Evolutionary conservation across 2,113 vertebrate species (phyloP).

Genomic region (Elgaria multicarinata): DNA sequence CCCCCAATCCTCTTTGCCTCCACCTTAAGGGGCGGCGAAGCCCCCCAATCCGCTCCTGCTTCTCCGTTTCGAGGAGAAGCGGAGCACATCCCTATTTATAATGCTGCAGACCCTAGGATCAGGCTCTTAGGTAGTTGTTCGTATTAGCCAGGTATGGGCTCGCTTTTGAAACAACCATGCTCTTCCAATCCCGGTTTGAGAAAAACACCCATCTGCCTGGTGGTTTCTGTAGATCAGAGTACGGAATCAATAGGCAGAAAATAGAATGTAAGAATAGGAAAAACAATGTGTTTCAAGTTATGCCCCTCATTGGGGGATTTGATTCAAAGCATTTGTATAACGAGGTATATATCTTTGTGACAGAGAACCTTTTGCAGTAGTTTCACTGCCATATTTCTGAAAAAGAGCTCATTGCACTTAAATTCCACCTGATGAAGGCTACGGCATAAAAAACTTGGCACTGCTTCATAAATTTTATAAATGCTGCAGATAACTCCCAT

Average conservation of each 20-base stretch:
- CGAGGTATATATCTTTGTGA: not conserved
- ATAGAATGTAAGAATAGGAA: not conserved
- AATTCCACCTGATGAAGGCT: not conserved
- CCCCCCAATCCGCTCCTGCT: too few relatives aligned
- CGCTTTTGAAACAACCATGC: not conserved
- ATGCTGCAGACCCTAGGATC: not conserved
- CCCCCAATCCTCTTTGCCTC: too few relatives aligned
- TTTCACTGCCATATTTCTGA: not conserved
- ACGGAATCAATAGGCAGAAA: not conserved
- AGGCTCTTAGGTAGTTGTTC: not conserved
- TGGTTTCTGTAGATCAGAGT: constrained; percentile 30
- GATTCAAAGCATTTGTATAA: not conserved
- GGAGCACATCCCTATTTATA: too few relatives aligned
- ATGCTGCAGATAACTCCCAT: too few relatives aligned
- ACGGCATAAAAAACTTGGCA: not conserved
- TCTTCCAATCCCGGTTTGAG: not conserved
- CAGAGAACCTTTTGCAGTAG: not conserved
- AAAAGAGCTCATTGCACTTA: not conserved
- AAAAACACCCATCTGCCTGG: not conserved
- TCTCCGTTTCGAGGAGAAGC: too few relatives aligned
- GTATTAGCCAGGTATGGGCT: not conserved
- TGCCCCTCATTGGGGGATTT: not conserved
- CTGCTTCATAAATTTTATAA: too few relatives aligned
- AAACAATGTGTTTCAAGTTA: not conserved
- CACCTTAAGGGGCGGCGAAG: too few relatives aligned